Base-by-base conservation (phyloP, 2,113 vertebrate genomes). In the Zosterops lateralis region DNA sequence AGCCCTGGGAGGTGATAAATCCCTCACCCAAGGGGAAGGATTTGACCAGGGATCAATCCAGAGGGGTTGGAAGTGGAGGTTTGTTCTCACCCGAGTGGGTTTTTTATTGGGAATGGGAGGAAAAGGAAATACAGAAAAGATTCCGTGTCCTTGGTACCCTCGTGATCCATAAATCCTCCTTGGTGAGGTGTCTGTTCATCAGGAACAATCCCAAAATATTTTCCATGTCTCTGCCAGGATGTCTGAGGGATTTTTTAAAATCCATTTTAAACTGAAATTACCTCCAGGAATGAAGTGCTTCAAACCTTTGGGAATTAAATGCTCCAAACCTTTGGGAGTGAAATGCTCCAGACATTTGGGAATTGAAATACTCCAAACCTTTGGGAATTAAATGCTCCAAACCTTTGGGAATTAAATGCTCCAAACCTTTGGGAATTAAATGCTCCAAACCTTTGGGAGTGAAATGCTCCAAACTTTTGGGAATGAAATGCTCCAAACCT, bases 101-200 rank as follows among this genome's bases (percentile, higher is more conserved):
- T 36, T 36, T 51, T 61, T 32, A 9, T 10, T 38, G 25, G 51
- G 32, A 64, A 76, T 2, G 14, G 45, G 26, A 86, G 24, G 58
- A 44, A 72, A 89, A 61, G 12, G 21, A 20, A 48, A 56, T 2
- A 8, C 9, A 19, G 75, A 7, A 17, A 50, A 32, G 4, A 29
- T 50, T n/a, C 60, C 40, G 0, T 4, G 10, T 10, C 19, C 61
- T 26, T 9, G 53, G 44, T 9, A 4, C 11, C 20, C 4, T 0
- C 10, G 5, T 34, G 78, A 53, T 7, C 7, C 3, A 26, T 1
- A 42, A 76, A 87, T 47, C 53, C 56, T 76, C 32, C 78, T 45
- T 0, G 3, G 19, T 5, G 21, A 3, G 0, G 31, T 4, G 36
- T 10, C n/a, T 64, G n/a, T 3, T 53, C 31, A 7, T 10, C 17